A percentile compares a stretch with the other conserved stretches of the same genome.
These are phyloP conservation scores for Nestor notabilis DNA, from an alignment of 2,113 vertebrate species.

Conservation along the genomic window DNA sequence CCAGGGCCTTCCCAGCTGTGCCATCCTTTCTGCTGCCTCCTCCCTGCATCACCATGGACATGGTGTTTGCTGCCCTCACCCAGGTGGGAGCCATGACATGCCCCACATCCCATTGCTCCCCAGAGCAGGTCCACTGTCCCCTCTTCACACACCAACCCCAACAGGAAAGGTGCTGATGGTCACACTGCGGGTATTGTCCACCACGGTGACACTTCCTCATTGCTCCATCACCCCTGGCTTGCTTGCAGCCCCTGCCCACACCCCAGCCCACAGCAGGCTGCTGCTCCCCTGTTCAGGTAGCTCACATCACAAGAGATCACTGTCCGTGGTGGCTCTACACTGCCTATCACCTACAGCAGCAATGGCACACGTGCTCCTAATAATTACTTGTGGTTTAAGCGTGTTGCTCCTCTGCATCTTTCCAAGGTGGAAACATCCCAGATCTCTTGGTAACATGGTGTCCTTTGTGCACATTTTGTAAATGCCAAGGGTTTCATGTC, in stretches of 20 bases:
- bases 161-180: not conserved
- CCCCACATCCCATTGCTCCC: fast-evolving
- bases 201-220: fast-evolving
- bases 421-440: too few species aligned
- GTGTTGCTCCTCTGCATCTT: not conserved
- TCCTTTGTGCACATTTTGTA: not conserved
- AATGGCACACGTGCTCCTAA: fast-evolving
- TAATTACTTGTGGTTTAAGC: not conserved
- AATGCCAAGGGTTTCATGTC: not conserved
- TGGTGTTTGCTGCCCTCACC: fast-evolving
- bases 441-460: not conserved
- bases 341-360: not conserved
- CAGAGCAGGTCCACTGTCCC: not conserved
- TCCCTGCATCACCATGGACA: fast-evolving
- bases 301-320: not conserved
- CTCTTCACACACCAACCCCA: not conserved
- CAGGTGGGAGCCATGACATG: fast-evolving
- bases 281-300: fast-evolving
- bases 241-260: not conserved
- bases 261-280: not conserved
- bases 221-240: fast-evolving
- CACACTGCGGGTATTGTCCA: fast-evolving
- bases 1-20: not conserved
- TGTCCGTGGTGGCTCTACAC: fast-evolving
- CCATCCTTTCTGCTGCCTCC: not conserved